Conservation (phyloP, 1,140 invertebrate genomes). For the Rhizoglyphus robini region DNA sequence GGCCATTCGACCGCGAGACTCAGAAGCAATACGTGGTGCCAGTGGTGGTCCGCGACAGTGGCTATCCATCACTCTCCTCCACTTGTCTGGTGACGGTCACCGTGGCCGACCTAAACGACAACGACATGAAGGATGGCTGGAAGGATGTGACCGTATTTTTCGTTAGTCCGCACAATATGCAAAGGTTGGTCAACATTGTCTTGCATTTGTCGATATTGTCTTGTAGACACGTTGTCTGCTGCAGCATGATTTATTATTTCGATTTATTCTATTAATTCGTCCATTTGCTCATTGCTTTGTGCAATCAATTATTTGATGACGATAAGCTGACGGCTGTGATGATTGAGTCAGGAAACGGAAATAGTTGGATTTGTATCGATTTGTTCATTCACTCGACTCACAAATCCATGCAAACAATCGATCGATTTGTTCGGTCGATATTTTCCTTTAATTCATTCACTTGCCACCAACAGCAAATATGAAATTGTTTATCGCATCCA, state of each 20-base stretch:
- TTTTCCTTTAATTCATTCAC: too few species aligned
- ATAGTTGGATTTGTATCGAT: too few species aligned
- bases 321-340: too few species aligned
- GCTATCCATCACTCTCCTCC: slow-evolving; percentile 80
- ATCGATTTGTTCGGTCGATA: not conserved
- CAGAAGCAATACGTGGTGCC: slow-evolving; percentile 86
- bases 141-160: slow-evolving; percentile 95
- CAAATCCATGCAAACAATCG: not conserved
- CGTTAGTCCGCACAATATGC: slow-evolving; percentile 68
- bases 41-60: slow-evolving; percentile 79
- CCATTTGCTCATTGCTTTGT: too few species aligned
- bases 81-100: slow-evolving; percentile 85
- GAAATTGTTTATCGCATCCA: too few species aligned
- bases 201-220: not conserved
- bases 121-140: slow-evolving; percentile 86
- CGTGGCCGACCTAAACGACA: slow-evolving; percentile 88
- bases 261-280: too few species aligned
- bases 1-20: slow-evolving; percentile 84
- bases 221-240: not conserved
- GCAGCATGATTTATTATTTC: not conserved
- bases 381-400: not conserved
- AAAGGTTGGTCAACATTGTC: slow-evolving; percentile 34
- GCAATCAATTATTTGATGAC: too few species aligned
- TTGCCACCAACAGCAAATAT: too few species aligned
- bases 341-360: too few species aligned